Base-by-base conservation (phyloP, 2,113 vertebrate genomes). In the Rana temporaria region DNA sequence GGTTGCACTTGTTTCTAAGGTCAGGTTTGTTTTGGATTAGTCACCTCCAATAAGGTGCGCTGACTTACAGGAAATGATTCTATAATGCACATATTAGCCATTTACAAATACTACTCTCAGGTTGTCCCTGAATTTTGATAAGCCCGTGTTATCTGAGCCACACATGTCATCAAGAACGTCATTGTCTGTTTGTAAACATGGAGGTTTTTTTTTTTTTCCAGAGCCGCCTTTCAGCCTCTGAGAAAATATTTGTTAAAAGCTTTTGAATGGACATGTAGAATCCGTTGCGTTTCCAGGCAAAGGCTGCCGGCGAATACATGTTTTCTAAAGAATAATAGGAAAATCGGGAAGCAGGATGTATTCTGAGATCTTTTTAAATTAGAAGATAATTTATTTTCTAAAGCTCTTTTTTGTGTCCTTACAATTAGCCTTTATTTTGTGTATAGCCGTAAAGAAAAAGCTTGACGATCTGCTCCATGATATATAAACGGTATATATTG, bases 51-150 rank as follows among this genome's bases (percentile, higher is more conserved):
- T 78, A 91, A 89, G 87, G 92, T 92, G 92, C 92, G 92, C 92
- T 91, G 91, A 91, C 90, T 94, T 93, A 93, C 90, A 91, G 91
- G 92, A 93, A 95, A 95, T 91, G 89, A 86, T 84, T 88, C 85
- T 84, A 85, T 91, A 88, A 88, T 86, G 85, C 87, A 88, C 84
- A 85, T 88, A 86, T 85, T 88, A 86, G 86, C 86, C 87, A 85
- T 89, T 90, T 88, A 88, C 81, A 90, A 94, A 92, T 74, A 80
- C 84, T 87, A 84, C 88, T 91, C 89, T 83, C 85, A 87, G 85
- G 84, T 82, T 57, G 65, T 57, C 78, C 75, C 85, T 77, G 81
- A 75, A 76, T 84, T 76, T 84, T 88, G 88, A 86, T 89, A 91
- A 88, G 62, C 86, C 82, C 90, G 83, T 77, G 81, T 85, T 87